phyloP scores from a whole-genome alignment of 2,113 vertebrate genomes.

The Cavia porcellus region DNA sequence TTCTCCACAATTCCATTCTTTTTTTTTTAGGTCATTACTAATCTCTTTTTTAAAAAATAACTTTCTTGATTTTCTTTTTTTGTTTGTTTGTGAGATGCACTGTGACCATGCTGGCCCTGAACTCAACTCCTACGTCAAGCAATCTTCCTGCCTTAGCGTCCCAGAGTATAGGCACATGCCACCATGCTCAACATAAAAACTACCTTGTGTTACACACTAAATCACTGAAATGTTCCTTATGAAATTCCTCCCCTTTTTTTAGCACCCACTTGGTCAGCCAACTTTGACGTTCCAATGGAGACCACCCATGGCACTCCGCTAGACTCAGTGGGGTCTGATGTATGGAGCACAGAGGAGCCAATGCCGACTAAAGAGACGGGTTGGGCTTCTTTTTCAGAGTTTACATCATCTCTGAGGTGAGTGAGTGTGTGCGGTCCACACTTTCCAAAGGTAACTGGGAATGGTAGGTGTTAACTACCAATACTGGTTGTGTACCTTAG shows the following conservation, averaged over 20 bases:
- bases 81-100: background rate
- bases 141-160: background rate
- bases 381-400: slow-evolving; percentile 97
- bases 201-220: background rate
- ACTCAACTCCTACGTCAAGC: background rate
- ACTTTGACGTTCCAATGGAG: slow-evolving; percentile 98
- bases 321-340: slow-evolving; percentile 89
- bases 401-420: slow-evolving; percentile 92
- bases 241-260: slow-evolving; percentile 42
- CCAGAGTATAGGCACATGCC: no score
- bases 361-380: slow-evolving; percentile 91
- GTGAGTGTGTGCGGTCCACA: rapidly evolving
- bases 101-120: background rate
- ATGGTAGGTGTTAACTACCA: rapidly evolving
- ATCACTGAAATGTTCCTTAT: background rate
- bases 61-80: background rate
- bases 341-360: slow-evolving; percentile 93
- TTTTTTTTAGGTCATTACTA: background rate
- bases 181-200: background rate
- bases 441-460: rapidly evolving
- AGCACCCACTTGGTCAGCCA: slow-evolving; percentile 97
- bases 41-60: background rate
- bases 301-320: slow-evolving; percentile 90
- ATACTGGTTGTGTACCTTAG: background rate
- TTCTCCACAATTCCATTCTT: background rate